These are phyloP conservation scores for Heliconius hermathena DNA, from an alignment of 1,140 invertebrate species.

Conservation along the genomic window DNA sequence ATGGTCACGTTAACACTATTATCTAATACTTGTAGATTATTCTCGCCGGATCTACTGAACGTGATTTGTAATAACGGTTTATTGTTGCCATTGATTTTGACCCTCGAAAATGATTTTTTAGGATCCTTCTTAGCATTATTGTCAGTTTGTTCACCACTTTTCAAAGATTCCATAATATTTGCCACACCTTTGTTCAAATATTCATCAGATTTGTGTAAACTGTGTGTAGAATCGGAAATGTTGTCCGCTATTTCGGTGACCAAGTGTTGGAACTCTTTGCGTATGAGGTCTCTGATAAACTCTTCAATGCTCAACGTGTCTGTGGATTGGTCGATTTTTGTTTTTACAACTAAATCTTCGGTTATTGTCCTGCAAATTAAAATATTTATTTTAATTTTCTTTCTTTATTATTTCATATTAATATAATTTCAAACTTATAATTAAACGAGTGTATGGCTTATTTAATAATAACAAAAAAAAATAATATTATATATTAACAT, in stretches of 20 bases:
- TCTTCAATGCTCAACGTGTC: slow-evolving; percentile 71
- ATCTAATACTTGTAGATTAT: slow-evolving; percentile 68
- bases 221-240: slow-evolving; percentile 39
- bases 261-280: slow-evolving; percentile 67
- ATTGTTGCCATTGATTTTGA: slow-evolving; percentile 74
- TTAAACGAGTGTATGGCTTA: too few species aligned
- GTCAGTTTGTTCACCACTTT: slow-evolving; percentile 45
- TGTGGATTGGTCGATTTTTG: slow-evolving; percentile 63
- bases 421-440: too few species aligned
- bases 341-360: slow-evolving; percentile 41
- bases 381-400: too few species aligned
- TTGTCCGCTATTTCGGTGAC: slow-evolving; percentile 59
- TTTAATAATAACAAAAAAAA: too few species aligned
- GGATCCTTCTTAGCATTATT: slow-evolving; percentile 44
- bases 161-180: slow-evolving; percentile 64
- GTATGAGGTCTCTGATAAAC: slow-evolving; percentile 66
- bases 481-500: too few species aligned
- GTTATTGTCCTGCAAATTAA: slow-evolving; percentile 41
- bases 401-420: too few species aligned
- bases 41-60: slow-evolving; percentile 65
- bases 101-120: slow-evolving; percentile 62
- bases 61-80: slow-evolving; percentile 73
- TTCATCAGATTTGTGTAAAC: slow-evolving; percentile 50
- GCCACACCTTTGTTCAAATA: slow-evolving; percentile 61
- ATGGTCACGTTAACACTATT: slow-evolving; percentile 70